A percentile compares a stretch with the other conserved stretches of the same genome.
Evolutionary conservation across 2,797 vertebrate genomes (phyloP).

Genomic region (Liasis olivaceus): DNA sequence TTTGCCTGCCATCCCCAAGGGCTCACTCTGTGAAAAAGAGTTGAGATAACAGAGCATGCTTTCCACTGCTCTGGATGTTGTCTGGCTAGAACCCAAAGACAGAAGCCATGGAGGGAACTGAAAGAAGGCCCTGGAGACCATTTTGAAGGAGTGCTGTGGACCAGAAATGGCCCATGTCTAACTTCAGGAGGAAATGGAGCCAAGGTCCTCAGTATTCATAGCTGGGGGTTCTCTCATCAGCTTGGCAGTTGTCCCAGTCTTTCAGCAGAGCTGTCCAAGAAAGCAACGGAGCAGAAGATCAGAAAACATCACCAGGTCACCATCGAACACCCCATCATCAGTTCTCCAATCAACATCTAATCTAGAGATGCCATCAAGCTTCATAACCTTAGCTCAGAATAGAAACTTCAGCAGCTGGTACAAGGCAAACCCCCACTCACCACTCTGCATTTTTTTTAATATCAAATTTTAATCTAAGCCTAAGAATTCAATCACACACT

Average conservation of each 20-base stretch:
- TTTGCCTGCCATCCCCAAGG: not conserved
- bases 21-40: not conserved
- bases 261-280: conserved; percentile 55
- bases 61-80: not conserved
- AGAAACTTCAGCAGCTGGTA: not conserved
- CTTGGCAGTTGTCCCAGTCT: conserved; percentile 62
- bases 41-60: not conserved
- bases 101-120: not conserved
- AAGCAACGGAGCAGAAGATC: conserved; percentile 26
- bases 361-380: not conserved
- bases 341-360: not conserved
- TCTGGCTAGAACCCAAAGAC: not conserved
- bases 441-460: not conserved
- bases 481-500: not conserved
- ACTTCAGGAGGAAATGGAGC: not conserved
- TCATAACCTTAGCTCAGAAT: not conserved
- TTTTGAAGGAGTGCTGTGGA: not conserved
- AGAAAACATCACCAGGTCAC: not conserved
- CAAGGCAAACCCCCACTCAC: too few relatives aligned
- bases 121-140: not conserved
- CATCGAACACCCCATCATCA: too few relatives aligned
- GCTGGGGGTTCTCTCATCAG: conserved; percentile 48
- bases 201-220: conserved; percentile 64
- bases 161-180: not conserved
- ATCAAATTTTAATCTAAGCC: not conserved